These are phyloP conservation scores for Nibea albiflora DNA, from an alignment of 2,113 vertebrate genomes.

Conservation along the genomic window DNA sequence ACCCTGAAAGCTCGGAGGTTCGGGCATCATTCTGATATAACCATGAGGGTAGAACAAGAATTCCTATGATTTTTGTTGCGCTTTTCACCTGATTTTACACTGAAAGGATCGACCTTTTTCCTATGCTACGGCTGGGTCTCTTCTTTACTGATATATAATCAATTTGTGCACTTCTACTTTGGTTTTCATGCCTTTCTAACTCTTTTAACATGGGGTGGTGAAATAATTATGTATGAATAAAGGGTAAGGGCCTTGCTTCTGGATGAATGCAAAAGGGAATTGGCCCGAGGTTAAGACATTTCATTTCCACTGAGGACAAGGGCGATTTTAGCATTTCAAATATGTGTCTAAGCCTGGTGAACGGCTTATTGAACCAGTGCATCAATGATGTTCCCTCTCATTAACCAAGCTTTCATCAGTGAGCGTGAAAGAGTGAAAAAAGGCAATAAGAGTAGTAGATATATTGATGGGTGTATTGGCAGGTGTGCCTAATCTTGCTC, in stretches of 20 bases:
- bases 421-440: conserved; percentile 46
- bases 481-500: conserved; percentile 68
- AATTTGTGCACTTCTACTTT: conserved; percentile 13
- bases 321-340: conserved; percentile 63
- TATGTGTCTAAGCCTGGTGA: conserved; percentile 55
- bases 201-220: conserved; percentile 21
- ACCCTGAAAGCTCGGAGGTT: conserved; percentile 29
- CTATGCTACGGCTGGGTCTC: background rate
- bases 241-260: conserved; percentile 27
- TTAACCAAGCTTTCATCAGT: conserved; percentile 72
- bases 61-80: conserved; percentile 8
- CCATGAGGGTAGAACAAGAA: background rate
- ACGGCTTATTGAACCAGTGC: conserved; percentile 67
- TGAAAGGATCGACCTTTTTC: background rate
- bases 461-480: conserved; percentile 76
- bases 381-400: conserved; percentile 74
- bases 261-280: conserved; percentile 35
- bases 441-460: conserved; percentile 65
- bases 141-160: conserved; percentile 11
- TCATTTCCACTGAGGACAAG: conserved; percentile 58
- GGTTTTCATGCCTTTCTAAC: conserved; percentile 16
- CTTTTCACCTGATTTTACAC: conserved; percentile 7
- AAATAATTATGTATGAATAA: conserved; percentile 29
- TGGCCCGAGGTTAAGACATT: conserved; percentile 54
- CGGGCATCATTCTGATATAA: conserved; percentile 17